These are phyloP conservation scores for Drosophila tani DNA, from an alignment of 1,140 invertebrate genomes.

Conservation along the genomic window DNA sequence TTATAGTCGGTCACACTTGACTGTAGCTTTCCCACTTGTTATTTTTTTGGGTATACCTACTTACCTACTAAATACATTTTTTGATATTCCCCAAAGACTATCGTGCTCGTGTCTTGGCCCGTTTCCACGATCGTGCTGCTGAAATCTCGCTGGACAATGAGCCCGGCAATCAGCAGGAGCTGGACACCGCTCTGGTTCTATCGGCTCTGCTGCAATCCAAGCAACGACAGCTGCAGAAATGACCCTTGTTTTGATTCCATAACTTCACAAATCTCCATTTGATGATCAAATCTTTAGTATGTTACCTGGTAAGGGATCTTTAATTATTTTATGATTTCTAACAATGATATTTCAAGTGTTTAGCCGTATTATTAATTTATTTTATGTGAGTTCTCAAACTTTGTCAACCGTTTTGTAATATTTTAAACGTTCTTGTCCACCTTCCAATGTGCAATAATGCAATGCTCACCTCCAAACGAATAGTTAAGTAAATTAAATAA, in stretches of 20 bases:
- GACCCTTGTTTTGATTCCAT: conserved; percentile 28
- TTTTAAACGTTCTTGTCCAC: conserved; percentile 41
- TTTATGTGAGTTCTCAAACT: conserved; percentile 17
- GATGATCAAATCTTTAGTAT: conserved; percentile 2
- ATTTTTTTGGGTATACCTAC: too few relatives aligned
- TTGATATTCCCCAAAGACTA: conserved; percentile 91
- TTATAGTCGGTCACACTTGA: too few relatives aligned
- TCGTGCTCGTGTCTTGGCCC: conserved; percentile 94
- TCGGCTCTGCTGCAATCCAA: conserved; percentile 90
- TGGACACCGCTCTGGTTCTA: conserved; percentile 95
- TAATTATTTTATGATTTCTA: background rate
- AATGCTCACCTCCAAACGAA: conserved; percentile 63
- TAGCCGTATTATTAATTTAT: conserved; percentile 28
- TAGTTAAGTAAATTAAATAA: conserved; percentile 40
- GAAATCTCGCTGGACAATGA: conserved; percentile 95
- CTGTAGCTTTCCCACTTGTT: too few relatives aligned
- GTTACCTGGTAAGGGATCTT: conserved; percentile 9
- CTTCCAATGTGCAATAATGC: conserved; percentile 62
- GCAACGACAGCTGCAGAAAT: conserved; percentile 59
- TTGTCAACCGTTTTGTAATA: conserved; percentile 6
- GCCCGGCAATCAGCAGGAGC: conserved; percentile 93
- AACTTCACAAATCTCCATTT: conserved; percentile 22
- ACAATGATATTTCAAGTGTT: background rate
- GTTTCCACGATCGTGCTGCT: conserved; percentile 91
- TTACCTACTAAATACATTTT: background rate